Conservation (phyloP, 2,113 vertebrate species). For the Ivindomyrus marchei region DNA sequence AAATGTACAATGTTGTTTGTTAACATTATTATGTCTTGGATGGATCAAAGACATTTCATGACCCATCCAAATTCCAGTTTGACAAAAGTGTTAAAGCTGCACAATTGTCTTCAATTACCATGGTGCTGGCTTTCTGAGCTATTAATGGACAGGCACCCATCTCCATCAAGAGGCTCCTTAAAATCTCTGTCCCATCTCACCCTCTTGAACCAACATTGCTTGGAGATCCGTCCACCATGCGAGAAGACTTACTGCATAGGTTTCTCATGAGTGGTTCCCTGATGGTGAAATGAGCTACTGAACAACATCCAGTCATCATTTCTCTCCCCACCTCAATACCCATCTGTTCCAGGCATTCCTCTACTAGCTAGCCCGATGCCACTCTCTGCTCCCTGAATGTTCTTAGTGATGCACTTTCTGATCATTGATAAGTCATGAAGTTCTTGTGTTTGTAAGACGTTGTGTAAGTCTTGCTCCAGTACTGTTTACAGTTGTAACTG, state of each 20-base stretch:
- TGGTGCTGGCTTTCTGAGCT: neutral
- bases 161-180: neutral
- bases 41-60: neutral
- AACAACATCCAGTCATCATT: no score
- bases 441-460: neutral
- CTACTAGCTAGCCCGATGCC: neutral
- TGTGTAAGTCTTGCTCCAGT: neutral
- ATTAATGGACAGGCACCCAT: neutral
- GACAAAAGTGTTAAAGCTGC: neutral
- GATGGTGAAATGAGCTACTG: no score
- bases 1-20: neutral
- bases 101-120: neutral
- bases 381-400: neutral
- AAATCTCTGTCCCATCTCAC: neutral
- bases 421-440: neutral
- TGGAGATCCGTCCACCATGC: neutral
- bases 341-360: neutral
- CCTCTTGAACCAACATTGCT: neutral
- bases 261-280: no score
- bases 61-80: neutral
- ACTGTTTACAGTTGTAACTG: neutral
- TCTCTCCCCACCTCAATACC: no score
- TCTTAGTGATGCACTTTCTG: neutral
- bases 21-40: neutral
- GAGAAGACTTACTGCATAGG: neutral